These are phyloP conservation scores for Drosophila suzukii DNA, from an alignment of 1,140 invertebrate species.

Conservation along the genomic window DNA sequence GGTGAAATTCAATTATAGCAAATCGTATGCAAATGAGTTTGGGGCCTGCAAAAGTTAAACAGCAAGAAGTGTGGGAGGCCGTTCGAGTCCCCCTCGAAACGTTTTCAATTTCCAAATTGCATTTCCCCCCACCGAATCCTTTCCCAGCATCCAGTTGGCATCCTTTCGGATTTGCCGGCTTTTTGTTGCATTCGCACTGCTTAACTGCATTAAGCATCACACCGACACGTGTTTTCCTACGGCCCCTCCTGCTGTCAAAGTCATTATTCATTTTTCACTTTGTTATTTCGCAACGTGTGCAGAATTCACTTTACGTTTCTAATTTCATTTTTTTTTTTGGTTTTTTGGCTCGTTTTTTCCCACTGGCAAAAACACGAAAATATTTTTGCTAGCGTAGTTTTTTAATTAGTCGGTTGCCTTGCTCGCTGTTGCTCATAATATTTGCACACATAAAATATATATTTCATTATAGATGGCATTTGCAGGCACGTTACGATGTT, in stretches of 20 bases:
- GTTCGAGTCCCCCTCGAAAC: conserved; percentile 9
- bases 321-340: conserved; percentile 59
- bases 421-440: conserved; percentile 12
- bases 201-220: conserved; percentile 58
- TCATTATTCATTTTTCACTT: conserved; percentile 70
- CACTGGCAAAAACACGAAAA: conserved; percentile 68
- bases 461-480: conserved; percentile 6
- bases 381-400: conserved; percentile 74
- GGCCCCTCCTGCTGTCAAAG: conserved; percentile 8
- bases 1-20: conserved; percentile 75
- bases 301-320: conserved; percentile 76
- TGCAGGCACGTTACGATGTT: conserved; percentile 4
- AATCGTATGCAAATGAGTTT: conserved; percentile 76
- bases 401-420: conserved; percentile 66
- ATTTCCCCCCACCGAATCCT: conserved; percentile 32
- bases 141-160: conserved; percentile 7
- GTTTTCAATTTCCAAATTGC: conserved; percentile 76
- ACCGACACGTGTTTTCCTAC: conserved; percentile 29
- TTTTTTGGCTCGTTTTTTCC: conserved; percentile 21
- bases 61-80: conserved; percentile 41
- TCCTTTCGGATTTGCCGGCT: conserved; percentile 31
- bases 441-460: conserved; percentile 11
- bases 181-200: conserved; percentile 33
- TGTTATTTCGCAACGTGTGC: conserved; percentile 68
- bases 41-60: conserved; percentile 59